These are phyloP conservation scores for Pseudorhombus dupliciocellatus DNA, from an alignment of 2,113 vertebrate genomes.

Conservation along the genomic window DNA sequence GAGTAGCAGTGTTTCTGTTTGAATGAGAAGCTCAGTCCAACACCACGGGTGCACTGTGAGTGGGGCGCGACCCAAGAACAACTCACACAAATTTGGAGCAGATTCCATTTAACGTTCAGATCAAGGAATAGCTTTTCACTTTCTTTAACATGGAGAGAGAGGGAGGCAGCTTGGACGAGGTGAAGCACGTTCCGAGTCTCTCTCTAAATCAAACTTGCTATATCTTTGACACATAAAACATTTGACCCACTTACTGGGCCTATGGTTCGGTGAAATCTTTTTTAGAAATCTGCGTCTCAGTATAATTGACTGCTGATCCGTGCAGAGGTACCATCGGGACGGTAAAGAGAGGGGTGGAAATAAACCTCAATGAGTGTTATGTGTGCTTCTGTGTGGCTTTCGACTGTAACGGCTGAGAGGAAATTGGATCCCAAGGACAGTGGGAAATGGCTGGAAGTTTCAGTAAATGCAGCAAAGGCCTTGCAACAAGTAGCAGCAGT, in stretches of 20 bases:
- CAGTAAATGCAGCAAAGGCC: background rate
- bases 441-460: background rate
- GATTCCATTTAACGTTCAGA: no score
- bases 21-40: background rate
- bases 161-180: no score
- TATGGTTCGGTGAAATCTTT: background rate
- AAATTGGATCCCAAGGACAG: conserved; percentile 8
- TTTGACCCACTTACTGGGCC: no score
- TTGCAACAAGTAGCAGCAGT: background rate
- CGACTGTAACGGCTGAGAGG: conserved; percentile 1
- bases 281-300: background rate
- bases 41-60: no score
- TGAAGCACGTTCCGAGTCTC: no score
- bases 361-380: background rate
- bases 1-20: background rate
- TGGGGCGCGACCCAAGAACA: no score
- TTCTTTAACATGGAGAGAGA: no score
- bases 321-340: background rate
- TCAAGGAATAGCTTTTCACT: no score
- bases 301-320: background rate
- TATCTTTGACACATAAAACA: no score
- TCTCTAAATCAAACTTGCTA: no score
- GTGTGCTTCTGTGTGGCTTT: background rate
- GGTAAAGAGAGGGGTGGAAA: conserved; percentile 5
- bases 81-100: no score